Evolutionary conservation across 2,113 vertebrate species (phyloP).

Genomic region (Odontophorus gujanensis): DNA sequence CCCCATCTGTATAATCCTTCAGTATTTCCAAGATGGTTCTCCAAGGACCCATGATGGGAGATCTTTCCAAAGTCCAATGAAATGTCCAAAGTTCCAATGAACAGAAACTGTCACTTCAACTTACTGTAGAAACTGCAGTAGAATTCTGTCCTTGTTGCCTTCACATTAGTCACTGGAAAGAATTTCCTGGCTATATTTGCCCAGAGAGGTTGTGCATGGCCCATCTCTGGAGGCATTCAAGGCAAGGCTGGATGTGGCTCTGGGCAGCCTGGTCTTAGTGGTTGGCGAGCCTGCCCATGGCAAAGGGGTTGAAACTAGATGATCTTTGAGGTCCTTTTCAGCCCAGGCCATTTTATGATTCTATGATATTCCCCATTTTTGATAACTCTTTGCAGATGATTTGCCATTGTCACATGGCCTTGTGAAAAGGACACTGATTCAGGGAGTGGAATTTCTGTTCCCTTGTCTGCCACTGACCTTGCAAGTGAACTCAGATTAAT

Average conservation of each 20-base stretch:
- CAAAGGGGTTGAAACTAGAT: no score
- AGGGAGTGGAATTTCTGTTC: neutral
- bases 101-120: neutral
- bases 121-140: neutral
- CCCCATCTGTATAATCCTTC: neutral
- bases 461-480: neutral
- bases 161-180: neutral
- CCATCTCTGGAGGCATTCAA: no score
- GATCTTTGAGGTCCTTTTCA: no score
- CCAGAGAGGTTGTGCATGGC: no score
- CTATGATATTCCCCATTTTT: neutral
- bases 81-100: neutral
- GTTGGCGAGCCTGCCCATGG: no score
- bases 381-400: neutral
- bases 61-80: neutral
- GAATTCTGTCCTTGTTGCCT: neutral
- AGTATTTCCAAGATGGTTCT: slow-evolving; percentile 10
- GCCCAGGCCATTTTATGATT: no score
- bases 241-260: no score
- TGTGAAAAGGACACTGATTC: neutral
- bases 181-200: neutral
- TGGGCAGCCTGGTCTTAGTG: no score
- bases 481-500: neutral
- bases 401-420: neutral
- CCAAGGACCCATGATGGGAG: neutral